Evolutionary conservation across 2,888 invertebrate genomes (phyloP).

Genomic region (Nesidiocoris tenuis): DNA sequence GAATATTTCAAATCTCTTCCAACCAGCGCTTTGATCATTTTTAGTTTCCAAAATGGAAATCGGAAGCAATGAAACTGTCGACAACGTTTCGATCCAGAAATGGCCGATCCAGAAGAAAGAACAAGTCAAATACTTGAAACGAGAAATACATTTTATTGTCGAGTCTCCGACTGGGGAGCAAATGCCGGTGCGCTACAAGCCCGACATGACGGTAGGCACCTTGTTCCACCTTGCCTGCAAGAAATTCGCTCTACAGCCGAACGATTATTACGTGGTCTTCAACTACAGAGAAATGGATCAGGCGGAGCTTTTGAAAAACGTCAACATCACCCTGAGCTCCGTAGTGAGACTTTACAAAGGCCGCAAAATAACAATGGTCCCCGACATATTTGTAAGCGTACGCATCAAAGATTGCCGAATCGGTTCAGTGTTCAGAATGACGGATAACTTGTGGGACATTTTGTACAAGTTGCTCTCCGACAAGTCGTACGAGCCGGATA

Average conservation of each 20-base stretch:
- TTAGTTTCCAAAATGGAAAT: background rate
- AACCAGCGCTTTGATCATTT: too few relatives aligned
- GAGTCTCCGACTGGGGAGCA: conserved; percentile 1
- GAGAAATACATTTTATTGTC: conserved; percentile 1
- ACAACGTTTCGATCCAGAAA: background rate
- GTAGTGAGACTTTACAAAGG: background rate
- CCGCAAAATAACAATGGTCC: background rate
- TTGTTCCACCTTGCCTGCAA: background rate
- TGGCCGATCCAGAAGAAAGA: background rate
- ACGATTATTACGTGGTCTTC: conserved; percentile 9
- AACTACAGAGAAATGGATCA: conserved; percentile 1
- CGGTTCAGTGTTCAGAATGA: background rate
- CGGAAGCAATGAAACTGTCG: background rate
- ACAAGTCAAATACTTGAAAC: background rate
- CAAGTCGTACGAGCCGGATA: background rate
- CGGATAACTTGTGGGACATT: conserved; percentile 8
- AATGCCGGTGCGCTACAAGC: conserved; percentile 1
- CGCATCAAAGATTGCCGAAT: background rate
- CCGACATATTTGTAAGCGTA: background rate
- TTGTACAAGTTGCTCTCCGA: background rate
- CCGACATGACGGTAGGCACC: background rate
- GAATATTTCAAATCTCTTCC: too few relatives aligned
- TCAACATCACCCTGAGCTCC: background rate
- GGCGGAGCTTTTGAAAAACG: background rate
- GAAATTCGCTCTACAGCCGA: background rate